Conservation (phyloP, 1,140 invertebrate genomes). For the Dendrolimus kikuchii region DNA sequence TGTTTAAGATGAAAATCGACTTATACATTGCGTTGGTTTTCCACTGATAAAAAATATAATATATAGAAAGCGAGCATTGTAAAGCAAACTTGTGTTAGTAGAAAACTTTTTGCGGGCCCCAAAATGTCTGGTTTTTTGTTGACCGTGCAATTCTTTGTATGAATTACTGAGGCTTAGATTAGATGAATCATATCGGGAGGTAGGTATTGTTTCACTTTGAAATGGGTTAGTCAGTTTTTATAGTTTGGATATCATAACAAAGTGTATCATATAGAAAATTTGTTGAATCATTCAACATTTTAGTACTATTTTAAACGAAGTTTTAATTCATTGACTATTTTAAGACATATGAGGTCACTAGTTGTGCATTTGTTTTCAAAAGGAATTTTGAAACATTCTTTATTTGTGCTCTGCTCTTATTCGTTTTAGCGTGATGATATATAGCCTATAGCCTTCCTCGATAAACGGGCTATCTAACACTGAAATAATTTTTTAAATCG, state of each 20-base stretch:
- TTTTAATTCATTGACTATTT: not conserved
- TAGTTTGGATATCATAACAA: not conserved
- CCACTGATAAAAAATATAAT: no score
- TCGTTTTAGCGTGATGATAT: no score
- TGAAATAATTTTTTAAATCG: no score
- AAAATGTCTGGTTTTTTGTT: constrained; percentile 25
- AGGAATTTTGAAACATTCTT: no score
- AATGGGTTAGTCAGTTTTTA: constrained; percentile 1
- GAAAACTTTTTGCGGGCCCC: not conserved
- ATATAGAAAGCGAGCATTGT: no score
- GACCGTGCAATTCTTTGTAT: constrained; percentile 19
- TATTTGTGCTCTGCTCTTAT: no score
- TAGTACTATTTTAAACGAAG: not conserved
- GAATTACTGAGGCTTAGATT: constrained; percentile 16
- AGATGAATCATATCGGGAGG: constrained; percentile 25
- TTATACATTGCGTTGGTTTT: no score
- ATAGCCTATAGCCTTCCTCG: no score
- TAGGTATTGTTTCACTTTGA: constrained; percentile 3
- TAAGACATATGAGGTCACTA: no score
- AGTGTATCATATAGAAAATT: constrained; percentile 1
- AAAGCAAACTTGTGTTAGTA: not conserved
- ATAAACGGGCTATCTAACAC: no score
- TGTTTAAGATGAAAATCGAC: no score
- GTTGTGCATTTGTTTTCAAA: no score
- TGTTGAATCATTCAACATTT: not conserved